Evolutionary conservation across 2,888 invertebrate species (phyloP).

Genomic region (Drosophila lacicola): DNA sequence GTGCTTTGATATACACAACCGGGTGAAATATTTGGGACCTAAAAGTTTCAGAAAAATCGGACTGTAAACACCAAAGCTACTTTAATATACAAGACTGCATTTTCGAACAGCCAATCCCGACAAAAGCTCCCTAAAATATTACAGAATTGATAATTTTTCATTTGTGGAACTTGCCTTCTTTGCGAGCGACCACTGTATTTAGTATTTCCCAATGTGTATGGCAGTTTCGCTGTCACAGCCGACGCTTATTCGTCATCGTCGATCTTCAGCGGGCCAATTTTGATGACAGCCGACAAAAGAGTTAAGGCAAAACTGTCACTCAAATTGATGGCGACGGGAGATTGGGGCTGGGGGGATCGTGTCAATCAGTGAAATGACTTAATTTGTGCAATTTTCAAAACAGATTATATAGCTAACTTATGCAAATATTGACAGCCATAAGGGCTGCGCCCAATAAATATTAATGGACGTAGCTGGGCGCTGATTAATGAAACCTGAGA

Average conservation of each 20-base stretch:
- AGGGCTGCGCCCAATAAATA: slow-evolving; percentile 15
- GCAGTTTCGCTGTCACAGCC: slow-evolving; percentile 17
- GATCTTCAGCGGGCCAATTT: slow-evolving; percentile 47
- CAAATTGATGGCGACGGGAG: slow-evolving; percentile 1
- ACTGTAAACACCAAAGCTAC: too few relatives aligned
- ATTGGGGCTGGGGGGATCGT: slow-evolving; percentile 5
- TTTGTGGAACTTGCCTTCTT: too few relatives aligned
- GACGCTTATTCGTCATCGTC: slow-evolving; percentile 53
- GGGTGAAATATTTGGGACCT: too few relatives aligned
- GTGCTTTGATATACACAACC: too few relatives aligned
- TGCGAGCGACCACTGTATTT: slow-evolving; percentile 4
- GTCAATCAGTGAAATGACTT: slow-evolving; percentile 26
- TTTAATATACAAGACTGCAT: too few relatives aligned
- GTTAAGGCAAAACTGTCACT: slow-evolving; percentile 55
- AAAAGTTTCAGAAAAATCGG: too few relatives aligned
- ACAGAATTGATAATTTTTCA: neutral
- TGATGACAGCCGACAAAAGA: slow-evolving; percentile 36
- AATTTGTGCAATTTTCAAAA: slow-evolving; percentile 8
- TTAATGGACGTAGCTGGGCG: neutral
- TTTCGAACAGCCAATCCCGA: too few relatives aligned
- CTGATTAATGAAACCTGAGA: slow-evolving; percentile 26
- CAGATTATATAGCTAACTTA: neutral
- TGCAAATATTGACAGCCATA: slow-evolving; percentile 12
- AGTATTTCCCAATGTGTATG: neutral
- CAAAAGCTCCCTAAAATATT: too few relatives aligned